Evolutionary conservation across 37 sponge, comb jelly and placozoan species (phyloP), one percentile per base, ranked within the genome.

Genomic region (Geodia barretti): DNA sequence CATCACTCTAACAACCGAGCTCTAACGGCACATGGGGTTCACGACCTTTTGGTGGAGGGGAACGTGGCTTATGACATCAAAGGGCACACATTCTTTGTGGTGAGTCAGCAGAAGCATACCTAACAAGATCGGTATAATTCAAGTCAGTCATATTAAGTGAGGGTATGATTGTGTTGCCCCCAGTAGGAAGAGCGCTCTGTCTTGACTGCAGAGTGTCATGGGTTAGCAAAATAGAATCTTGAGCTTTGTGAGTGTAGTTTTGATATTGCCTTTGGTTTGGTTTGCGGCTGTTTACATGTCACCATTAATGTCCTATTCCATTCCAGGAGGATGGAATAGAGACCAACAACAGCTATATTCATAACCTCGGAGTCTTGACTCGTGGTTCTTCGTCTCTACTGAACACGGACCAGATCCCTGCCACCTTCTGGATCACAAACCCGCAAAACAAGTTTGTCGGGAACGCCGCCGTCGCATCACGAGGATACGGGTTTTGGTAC

Each of bases 401-500:
- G 31, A 95, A 92, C 84, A 92, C 90, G 30, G 96, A 95, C 67
- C 89, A 88, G 77, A 79, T 92, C 29, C 96, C 96, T 31, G 96
- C 96, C 59, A 83, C 84, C 54, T 95, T 95, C 81, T 95, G 96
- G 96, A 92, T 92, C 64, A 92, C 92, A 19, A 92, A 95, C 62
- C 96, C 96, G 20, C 79, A 89, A 17, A 95, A 95, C 72, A 86
- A 75, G 38, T 92, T 92, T 72, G 83, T 81, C 54, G 90, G 81
- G 39, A 95, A 95, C 78, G 92, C 96, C 31, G 96, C 96, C 42
- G 96, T 76, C 68, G 96, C 84, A 1, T 92, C 92, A 1, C 70
- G 92, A 60, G 92, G 87, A 4, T 95, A 92, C 83, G 96, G 96
- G 0, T 95, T 89, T 76, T 95, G 96, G 96, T 95, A 91, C 77